Conservation (phyloP, 2,797 vertebrate species). For the Typhlichthys subterraneus region DNA sequence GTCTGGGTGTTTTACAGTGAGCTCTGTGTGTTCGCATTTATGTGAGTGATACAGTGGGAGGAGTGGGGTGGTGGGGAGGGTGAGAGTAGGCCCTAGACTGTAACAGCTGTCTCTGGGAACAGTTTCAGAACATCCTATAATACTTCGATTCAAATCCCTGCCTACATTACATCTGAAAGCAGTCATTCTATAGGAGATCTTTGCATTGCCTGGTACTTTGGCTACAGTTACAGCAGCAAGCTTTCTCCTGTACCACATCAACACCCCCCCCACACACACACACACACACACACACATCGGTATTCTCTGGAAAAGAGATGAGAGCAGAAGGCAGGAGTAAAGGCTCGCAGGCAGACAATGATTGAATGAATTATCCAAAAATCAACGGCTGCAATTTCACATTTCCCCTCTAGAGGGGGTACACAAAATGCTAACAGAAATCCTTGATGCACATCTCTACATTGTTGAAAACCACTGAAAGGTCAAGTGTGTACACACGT, state of each 20-base stretch:
- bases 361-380: slow-evolving; percentile 51
- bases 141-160: slow-evolving; percentile 44
- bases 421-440: slow-evolving; percentile 36
- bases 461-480: slow-evolving; percentile 50
- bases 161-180: slow-evolving; percentile 32
- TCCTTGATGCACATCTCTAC: slow-evolving; percentile 41
- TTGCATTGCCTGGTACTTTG: slow-evolving; percentile 66
- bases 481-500: slow-evolving; percentile 4
- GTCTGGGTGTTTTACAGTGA: slow-evolving; percentile 66
- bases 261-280: slow-evolving; percentile 26
- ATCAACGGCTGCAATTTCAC: slow-evolving; percentile 66
- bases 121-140: slow-evolving; percentile 44
- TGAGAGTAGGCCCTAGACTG: slow-evolving; percentile 38
- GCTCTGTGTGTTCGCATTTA: slow-evolving; percentile 43
- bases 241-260: neutral
- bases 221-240: slow-evolving; percentile 58
- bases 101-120: slow-evolving; percentile 53
- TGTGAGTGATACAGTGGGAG: slow-evolving; percentile 23
- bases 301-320: slow-evolving; percentile 63
- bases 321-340: slow-evolving; percentile 71
- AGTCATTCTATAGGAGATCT: slow-evolving; percentile 47
- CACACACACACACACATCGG: slow-evolving; percentile 25
- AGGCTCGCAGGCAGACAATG: slow-evolving; percentile 72
- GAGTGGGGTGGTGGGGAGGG: slow-evolving; percentile 22
- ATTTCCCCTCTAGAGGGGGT: slow-evolving; percentile 59